Percentiles rank a stretch among this genome's conserved stretches.
phyloP scores from a whole-genome alignment of 1,140 invertebrate species.

The Chrysomallon squamiferum region DNA sequence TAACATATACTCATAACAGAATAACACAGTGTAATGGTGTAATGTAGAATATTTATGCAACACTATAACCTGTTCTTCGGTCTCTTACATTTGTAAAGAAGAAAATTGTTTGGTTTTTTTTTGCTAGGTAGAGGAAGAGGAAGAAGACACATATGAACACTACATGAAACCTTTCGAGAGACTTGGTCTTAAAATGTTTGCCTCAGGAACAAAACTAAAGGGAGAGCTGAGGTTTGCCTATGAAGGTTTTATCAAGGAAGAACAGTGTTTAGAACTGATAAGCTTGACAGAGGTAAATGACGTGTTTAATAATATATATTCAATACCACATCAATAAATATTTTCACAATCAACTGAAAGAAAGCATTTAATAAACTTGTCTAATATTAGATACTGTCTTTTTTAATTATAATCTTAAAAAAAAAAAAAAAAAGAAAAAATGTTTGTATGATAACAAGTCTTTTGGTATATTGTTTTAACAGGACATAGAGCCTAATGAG shows the following conservation, averaged over 20 bases:
- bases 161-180: slow-evolving; percentile 37
- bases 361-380: too few species aligned
- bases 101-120: too few species aligned
- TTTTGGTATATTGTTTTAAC: too few species aligned
- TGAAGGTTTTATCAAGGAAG: slow-evolving; percentile 64
- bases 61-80: too few species aligned
- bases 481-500: slow-evolving; percentile 7
- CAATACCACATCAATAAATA: too few species aligned
- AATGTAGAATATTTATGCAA: too few species aligned
- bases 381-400: too few species aligned
- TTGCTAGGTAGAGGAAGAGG: background rate
- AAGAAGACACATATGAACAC: slow-evolving; percentile 9
- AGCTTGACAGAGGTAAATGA: slow-evolving; percentile 63
- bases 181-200: slow-evolving; percentile 39
- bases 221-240: slow-evolving; percentile 57
- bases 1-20: too few species aligned
- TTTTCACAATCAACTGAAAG: too few species aligned
- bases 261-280: slow-evolving; percentile 66
- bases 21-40: too few species aligned
- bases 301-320: background rate
- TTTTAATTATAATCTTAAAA: too few species aligned
- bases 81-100: too few species aligned
- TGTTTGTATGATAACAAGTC: background rate
- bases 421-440: background rate
- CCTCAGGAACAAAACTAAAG: slow-evolving; percentile 53